These are phyloP conservation scores for Bovichtus variegatus DNA, from an alignment of 2,797 vertebrate species.

Conservation along the genomic window DNA sequence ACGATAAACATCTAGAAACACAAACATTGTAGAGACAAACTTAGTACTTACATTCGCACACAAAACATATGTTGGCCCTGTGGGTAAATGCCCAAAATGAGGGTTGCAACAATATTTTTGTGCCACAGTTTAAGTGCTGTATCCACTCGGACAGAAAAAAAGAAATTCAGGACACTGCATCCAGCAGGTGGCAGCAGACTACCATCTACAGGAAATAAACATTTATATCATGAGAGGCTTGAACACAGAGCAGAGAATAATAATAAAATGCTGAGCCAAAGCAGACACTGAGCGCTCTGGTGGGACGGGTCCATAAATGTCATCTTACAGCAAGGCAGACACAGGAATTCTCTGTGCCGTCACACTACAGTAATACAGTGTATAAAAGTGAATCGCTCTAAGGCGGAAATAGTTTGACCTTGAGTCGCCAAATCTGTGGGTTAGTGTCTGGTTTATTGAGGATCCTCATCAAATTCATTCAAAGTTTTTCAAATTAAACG, in stretches of 20 bases:
- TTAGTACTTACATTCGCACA: background rate
- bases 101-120: background rate
- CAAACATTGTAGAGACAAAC: conserved; percentile 6
- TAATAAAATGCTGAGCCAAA: conserved; percentile 53
- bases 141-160: background rate
- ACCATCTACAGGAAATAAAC: background rate
- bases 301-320: conserved; percentile 61
- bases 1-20: conserved; percentile 93
- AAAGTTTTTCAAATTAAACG: background rate
- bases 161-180: background rate
- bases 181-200: conserved; percentile 74
- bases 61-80: background rate
- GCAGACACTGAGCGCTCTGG: conserved; percentile 42
- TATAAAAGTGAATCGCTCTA: conserved; percentile 16
- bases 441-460: background rate
- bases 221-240: background rate
- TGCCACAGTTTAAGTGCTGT: background rate
- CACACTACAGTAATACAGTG: conserved; percentile 5
- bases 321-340: conserved; percentile 50
- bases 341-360: conserved; percentile 11
- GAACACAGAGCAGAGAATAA: conserved; percentile 30
- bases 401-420: conserved; percentile 24
- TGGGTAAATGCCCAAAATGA: background rate
- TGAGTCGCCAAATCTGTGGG: background rate
- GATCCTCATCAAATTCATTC: background rate